Percentiles rank a stretch among this genome's conserved stretches.
Conservation (phyloP, 2,888 invertebrate species). For the Chymomyza fuscimana region DNA sequence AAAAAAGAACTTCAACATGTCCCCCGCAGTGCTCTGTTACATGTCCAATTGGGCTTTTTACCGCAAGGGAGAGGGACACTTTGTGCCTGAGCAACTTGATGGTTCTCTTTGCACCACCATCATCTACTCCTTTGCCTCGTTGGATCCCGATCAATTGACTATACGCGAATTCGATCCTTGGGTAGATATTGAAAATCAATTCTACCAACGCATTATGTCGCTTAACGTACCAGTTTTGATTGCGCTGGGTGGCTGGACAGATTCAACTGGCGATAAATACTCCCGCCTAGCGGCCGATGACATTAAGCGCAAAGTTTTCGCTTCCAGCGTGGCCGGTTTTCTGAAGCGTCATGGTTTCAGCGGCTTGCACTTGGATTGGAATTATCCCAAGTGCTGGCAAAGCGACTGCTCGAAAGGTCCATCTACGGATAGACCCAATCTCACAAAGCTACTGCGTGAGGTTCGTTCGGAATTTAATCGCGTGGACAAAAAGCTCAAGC, state of each 20-base stretch:
- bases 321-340: slow-evolving; percentile 85
- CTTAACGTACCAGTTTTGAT: slow-evolving; percentile 85
- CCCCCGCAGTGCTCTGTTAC: slow-evolving; percentile 88
- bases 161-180: slow-evolving; percentile 92
- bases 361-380: slow-evolving; percentile 96
- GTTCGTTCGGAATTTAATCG: slow-evolving; percentile 73
- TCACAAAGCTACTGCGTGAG: slow-evolving; percentile 87
- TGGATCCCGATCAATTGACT: slow-evolving; percentile 88
- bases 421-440: slow-evolving; percentile 87
- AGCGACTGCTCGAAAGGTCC: slow-evolving; percentile 92
- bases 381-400: slow-evolving; percentile 96
- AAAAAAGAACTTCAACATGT: slow-evolving; percentile 64
- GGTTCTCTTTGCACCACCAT: slow-evolving; percentile 91
- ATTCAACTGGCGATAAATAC: slow-evolving; percentile 93
- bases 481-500: slow-evolving; percentile 81
- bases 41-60: slow-evolving; percentile 95
- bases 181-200: slow-evolving; percentile 92
- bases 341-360: slow-evolving; percentile 88
- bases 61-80: slow-evolving; percentile 89
- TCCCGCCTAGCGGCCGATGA: slow-evolving; percentile 87
- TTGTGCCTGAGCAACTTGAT: slow-evolving; percentile 91
- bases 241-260: slow-evolving; percentile 97
- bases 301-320: slow-evolving; percentile 85
- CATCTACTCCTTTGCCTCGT: slow-evolving; percentile 93
- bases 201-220: slow-evolving; percentile 88